Evolutionary conservation across 1,140 invertebrate species (phyloP).

Genomic region (Pemphigus obesinymphae): DNA sequence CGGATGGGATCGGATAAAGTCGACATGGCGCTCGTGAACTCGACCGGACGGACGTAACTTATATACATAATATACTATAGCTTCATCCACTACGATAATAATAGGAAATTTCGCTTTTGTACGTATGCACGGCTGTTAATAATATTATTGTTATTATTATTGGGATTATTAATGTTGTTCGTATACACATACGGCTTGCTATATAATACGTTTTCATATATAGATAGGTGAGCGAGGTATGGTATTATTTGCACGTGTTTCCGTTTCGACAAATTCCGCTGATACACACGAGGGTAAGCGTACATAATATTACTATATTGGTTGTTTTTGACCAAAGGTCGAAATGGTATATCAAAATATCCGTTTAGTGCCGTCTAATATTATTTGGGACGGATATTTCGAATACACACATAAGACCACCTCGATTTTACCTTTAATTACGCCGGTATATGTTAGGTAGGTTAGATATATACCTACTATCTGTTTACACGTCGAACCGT

Average conservation of each 20-base stretch:
- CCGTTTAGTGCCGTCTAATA: not conserved
- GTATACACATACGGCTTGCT: not conserved
- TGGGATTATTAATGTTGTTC: not conserved
- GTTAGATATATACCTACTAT: not conserved
- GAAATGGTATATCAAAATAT: not conserved
- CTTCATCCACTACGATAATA: not conserved
- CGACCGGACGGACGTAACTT: constrained; percentile 2
- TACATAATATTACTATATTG: not conserved
- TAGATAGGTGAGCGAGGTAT: no score
- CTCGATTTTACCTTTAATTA: no score
- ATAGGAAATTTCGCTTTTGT: not conserved
- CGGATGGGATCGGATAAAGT: no score
- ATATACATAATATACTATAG: no score
- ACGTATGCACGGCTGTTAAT: not conserved
- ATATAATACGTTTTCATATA: no score
- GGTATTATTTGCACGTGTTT: constrained; percentile 12
- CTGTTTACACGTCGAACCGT: not conserved
- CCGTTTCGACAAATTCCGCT: not conserved
- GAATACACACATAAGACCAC: no score
- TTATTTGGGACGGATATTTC: no score
- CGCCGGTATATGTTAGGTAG: not conserved
- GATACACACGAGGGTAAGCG: not conserved
- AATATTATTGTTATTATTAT: not conserved
- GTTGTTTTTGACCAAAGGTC: not conserved
- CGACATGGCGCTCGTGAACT: not conserved